Base-by-base conservation (phyloP, 2,888 invertebrate genomes). In the Pseudococcus viburni region DNA sequence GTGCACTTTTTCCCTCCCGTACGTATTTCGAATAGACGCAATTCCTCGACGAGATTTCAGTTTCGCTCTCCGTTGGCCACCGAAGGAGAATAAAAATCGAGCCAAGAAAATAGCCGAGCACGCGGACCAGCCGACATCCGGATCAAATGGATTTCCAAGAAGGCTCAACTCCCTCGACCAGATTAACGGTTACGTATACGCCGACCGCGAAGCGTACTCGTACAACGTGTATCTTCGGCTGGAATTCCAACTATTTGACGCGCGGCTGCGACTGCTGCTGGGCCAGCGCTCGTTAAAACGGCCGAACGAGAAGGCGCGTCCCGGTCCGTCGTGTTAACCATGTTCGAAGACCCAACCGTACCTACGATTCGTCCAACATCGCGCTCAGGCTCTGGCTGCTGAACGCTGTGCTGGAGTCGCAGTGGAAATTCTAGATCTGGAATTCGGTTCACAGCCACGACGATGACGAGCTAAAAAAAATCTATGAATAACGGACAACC, bases 191-290 rank as follows among this genome's bases (percentile, higher is more conserved):
- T 59, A 59, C 59, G 19, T 19, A 59, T 19, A 59, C 59, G 8
- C 19, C 19, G 7, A 5, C 19, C 5, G 19, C 59, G 15, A 12
- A 12, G 15, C 55, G 19, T 19, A 59, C 19, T n/a, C 59, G 59
- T 59, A 59, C 59, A 80, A 42, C 80, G 68, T 73, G 68, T 80
- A 80, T 85, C 55, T 22, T 85, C 59, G 51, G 26, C 51, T 59
- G 85, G 85, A 85, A 85, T 85, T 85, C 39, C 85, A 85, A 85
- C 64, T 85, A 85, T 85, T 85, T n/a, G 51, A 51, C 48, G 48
- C 42, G 80, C 26, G 7, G 64, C 26, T 33, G 22, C 68, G 68
- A 22, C 55, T 22, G 68, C 42, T 1, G 9, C 42, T n/a, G 42
- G n/a, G 42, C n/a, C 6, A 33, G 26, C 42, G 42, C 55, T 77